phyloP scores from a whole-genome alignment of 2,888 invertebrate genomes.

The Eupithecia subumbrata region DNA sequence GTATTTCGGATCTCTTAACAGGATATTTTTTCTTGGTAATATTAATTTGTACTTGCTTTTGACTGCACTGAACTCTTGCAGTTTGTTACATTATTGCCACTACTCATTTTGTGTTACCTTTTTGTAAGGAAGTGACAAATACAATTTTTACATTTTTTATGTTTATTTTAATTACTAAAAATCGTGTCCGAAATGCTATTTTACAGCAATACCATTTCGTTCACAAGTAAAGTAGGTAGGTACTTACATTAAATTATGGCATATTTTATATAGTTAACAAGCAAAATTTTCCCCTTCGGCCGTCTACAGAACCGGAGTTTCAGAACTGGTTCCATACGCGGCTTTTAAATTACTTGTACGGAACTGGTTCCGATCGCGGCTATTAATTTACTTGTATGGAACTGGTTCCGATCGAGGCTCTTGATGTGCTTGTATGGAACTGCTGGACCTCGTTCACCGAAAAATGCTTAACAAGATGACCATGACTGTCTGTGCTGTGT shows the following conservation, averaged over 20 bases:
- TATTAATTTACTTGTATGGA: too few relatives aligned
- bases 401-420: too few relatives aligned
- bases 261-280: constrained; percentile 41
- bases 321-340: too few relatives aligned
- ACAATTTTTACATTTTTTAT: constrained; percentile 7
- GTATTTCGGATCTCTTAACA: constrained; percentile 21
- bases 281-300: too few relatives aligned
- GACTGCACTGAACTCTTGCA: neutral
- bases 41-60: constrained; percentile 38
- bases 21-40: constrained; percentile 43
- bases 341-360: too few relatives aligned
- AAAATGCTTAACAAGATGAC: too few relatives aligned
- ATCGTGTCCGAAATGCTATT: constrained; percentile 78
- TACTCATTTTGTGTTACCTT: constrained; percentile 34
- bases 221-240: constrained; percentile 67
- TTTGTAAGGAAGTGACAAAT: constrained; percentile 2
- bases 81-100: constrained; percentile 17
- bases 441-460: too few relatives aligned
- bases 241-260: constrained; percentile 60
- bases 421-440: too few relatives aligned
- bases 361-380: too few relatives aligned
- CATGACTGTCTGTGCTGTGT: too few relatives aligned
- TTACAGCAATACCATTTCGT: constrained; percentile 66
- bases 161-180: constrained; percentile 39
- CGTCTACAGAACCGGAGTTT: too few relatives aligned